Evolutionary conservation across 1,140 invertebrate genomes (phyloP).

Genomic region (Tetraneura akinire): DNA sequence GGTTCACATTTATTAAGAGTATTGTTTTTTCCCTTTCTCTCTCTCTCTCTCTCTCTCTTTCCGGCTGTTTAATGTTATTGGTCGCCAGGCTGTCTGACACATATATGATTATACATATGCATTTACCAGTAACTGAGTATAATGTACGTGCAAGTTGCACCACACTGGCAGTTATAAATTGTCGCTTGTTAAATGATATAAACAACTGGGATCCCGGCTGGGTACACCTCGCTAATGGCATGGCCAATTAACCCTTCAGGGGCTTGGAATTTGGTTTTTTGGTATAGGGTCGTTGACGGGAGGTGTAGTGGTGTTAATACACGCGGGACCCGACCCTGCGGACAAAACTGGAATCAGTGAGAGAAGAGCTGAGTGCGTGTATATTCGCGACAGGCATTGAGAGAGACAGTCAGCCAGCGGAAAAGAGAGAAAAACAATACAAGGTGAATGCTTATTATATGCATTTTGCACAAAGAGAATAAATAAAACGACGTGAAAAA

Average conservation of each 20-base stretch:
- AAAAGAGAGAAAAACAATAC: not conserved
- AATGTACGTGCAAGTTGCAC: constrained; percentile 38
- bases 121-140: not conserved
- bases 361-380: not conserved
- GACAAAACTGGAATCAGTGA: constrained; percentile 20
- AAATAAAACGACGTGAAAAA: not conserved
- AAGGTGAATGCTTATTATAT: constrained; percentile 23
- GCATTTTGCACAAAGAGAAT: constrained; percentile 12
- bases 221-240: constrained; percentile 48
- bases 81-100: not conserved
- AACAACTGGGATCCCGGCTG: constrained; percentile 41
- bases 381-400: not conserved
- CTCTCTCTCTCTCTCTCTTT: no score
- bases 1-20: constrained; percentile 24
- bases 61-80: not conserved
- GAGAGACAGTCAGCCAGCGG: not conserved
- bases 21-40: constrained; percentile 18
- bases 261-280: constrained; percentile 43
- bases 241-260: constrained; percentile 50
- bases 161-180: constrained; percentile 42
- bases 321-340: constrained; percentile 20
- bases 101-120: not conserved
- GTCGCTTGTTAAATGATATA: constrained; percentile 50
- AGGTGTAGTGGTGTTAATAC: constrained; percentile 34
- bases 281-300: not conserved